phyloP scores from a whole-genome alignment of 2,888 invertebrate genomes.

The Calliopum simillimum region DNA sequence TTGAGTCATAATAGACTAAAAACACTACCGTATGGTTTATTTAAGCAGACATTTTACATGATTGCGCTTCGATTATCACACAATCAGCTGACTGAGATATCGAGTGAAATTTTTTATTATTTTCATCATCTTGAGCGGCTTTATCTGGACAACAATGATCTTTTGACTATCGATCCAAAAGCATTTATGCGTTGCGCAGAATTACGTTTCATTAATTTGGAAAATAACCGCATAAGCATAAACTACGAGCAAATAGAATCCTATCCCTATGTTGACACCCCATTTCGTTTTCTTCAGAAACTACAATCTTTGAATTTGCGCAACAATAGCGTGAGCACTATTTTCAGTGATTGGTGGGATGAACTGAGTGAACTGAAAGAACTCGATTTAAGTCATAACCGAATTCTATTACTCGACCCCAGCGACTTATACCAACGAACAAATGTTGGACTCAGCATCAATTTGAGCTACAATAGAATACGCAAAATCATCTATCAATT shows the following conservation, averaged over 20 bases:
- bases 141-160: constrained; percentile 69
- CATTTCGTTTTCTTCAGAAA: constrained; percentile 71
- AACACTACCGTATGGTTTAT: constrained; percentile 72
- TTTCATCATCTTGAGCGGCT: constrained; percentile 68
- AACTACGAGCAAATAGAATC: constrained; percentile 66
- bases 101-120: constrained; percentile 69
- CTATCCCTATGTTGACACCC: constrained; percentile 66
- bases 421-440: constrained; percentile 63
- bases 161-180: constrained; percentile 62
- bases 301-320: constrained; percentile 73
- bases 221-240: constrained; percentile 71
- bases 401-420: constrained; percentile 68
- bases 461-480: constrained; percentile 72
- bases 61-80: constrained; percentile 73
- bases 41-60: constrained; percentile 71
- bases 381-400: constrained; percentile 77
- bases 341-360: constrained; percentile 76
- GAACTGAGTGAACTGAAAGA: constrained; percentile 70
- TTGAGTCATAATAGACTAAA: constrained; percentile 75
- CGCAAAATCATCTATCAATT: constrained; percentile 65
- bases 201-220: constrained; percentile 70
- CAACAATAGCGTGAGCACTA: constrained; percentile 77
- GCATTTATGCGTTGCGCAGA: constrained; percentile 70
- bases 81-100: constrained; percentile 73
- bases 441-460: constrained; percentile 63